Evolutionary conservation across 2,888 invertebrate genomes (phyloP), one percentile per base, ranked within the genome.

Genomic region (Ditula angustiorana): DNA sequence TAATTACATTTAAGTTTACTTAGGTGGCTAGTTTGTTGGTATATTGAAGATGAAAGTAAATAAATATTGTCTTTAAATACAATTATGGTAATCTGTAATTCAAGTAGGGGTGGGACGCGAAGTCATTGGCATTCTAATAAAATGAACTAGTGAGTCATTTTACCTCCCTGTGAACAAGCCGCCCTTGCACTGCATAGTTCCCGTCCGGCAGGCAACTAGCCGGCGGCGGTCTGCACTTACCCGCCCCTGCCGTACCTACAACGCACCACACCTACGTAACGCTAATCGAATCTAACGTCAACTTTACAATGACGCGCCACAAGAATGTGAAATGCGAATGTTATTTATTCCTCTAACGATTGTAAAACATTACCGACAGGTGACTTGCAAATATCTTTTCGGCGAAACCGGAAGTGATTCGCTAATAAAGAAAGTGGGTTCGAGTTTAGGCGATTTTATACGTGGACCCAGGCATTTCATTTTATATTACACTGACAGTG

Each of bases 141-240:
- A 60, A 23, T n/a, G n/a, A n/a, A n/a, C n/a, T 57, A 69, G 69
- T 68, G 49, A 66, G 35, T 60, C 49, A 69, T 75, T 76, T 53
- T 84, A 94, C 95, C 95, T 93, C 79, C 95, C 95, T 61, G 87
- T 92, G 68, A 93, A 88, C 69, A 85, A 73, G 74, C 95, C 95
- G 35, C 95, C 95, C 85, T 95, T 95, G 79, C 95, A 95, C 78
- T 95, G 95, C 67, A 84, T 92, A 95, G 13, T 82, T 82, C 10
- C 94, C 95, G 75, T 95, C 94, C 21, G 89, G 82, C 52, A 94
- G 86, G 76, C 95, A 95, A 59, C 73, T 86, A 0, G 81, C 74
- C 0, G 87, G 85, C 8, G 83, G 73, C 30, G 26, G 26, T 26
- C 64, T 71, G 69, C 90, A 90, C 41, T 52, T 28, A 10, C 71